Percentiles rank a stretch among this genome's conserved stretches.
phyloP scores from a whole-genome alignment of 2,888 invertebrate species.

The Ctenicera cuprea region DNA sequence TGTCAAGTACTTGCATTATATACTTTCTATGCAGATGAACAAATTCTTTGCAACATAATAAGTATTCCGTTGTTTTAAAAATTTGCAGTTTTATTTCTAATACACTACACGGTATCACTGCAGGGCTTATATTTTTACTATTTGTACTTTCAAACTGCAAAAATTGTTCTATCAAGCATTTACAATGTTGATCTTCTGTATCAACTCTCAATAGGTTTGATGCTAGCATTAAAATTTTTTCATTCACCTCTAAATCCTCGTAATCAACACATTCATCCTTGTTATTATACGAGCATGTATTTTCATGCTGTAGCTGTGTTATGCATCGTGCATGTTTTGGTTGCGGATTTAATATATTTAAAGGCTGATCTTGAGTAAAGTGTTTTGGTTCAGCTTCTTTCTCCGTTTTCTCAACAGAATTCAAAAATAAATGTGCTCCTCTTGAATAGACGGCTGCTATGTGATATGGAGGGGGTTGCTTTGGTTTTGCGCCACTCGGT shows the following conservation, averaged over 20 bases:
- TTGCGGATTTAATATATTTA: conserved; percentile 60
- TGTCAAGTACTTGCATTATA: conserved; percentile 29
- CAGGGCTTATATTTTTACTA: neutral
- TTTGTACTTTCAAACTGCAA: conserved; percentile 26
- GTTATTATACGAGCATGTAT: conserved; percentile 12
- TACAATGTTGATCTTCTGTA: conserved; percentile 13
- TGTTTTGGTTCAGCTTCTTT: conserved; percentile 59
- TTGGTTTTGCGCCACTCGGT: conserved; percentile 49
- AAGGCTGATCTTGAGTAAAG: conserved; percentile 61
- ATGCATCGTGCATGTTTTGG: conserved; percentile 52
- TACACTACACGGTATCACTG: neutral
- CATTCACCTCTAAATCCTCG: conserved; percentile 24
- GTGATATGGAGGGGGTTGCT: conserved; percentile 87
- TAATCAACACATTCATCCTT: conserved; percentile 5
- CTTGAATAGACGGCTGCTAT: conserved; percentile 89
- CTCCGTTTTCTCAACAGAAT: conserved; percentile 52
- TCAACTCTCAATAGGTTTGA: conserved; percentile 35
- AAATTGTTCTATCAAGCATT: conserved; percentile 35
- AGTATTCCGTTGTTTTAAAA: conserved; percentile 35
- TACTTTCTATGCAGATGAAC: conserved; percentile 30
- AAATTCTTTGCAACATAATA: conserved; percentile 38
- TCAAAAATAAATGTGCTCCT: conserved; percentile 81
- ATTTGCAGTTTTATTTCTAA: conserved; percentile 39
- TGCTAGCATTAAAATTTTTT: conserved; percentile 29
- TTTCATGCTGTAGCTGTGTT: conserved; percentile 28